Evolutionary conservation across 2,888 invertebrate species (phyloP).

Genomic region (Polymixis lichenea): DNA sequence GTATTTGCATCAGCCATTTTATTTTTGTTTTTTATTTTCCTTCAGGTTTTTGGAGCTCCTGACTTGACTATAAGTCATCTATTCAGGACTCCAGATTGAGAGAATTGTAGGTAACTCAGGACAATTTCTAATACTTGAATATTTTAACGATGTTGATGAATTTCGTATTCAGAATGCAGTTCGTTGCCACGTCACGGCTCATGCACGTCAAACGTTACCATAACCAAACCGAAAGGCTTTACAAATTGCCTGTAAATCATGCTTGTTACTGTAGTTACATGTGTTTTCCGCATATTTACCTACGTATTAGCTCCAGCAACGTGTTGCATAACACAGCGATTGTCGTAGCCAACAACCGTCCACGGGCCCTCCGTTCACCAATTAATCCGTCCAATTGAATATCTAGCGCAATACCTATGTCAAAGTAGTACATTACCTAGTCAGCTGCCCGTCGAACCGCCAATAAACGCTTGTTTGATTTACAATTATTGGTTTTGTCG

Average conservation of each 20-base stretch:
- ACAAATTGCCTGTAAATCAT: conserved; percentile 56
- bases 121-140: background rate
- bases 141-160: background rate
- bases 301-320: conserved; percentile 45
- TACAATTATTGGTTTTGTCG: conserved; percentile 67
- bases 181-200: conserved; percentile 16
- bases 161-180: conserved; percentile 15
- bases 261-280: conserved; percentile 31
- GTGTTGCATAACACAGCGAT: conserved; percentile 55
- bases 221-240: conserved; percentile 42
- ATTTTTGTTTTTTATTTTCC: background rate
- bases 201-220: conserved; percentile 32
- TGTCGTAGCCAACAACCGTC: conserved; percentile 56
- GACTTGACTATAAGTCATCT: background rate
- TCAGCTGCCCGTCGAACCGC: conserved; percentile 48
- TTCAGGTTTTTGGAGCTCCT: background rate
- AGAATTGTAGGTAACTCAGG: background rate
- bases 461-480: conserved; percentile 66
- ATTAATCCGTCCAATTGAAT: conserved; percentile 86
- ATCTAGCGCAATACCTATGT: conserved; percentile 76
- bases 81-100: background rate
- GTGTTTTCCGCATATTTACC: conserved; percentile 59
- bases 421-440: conserved; percentile 54
- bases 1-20: conserved; percentile 19
- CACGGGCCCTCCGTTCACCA: conserved; percentile 75